Evolutionary conservation across 2,888 invertebrate genomes (phyloP), one percentile per base, ranked within the genome.

Genomic region (Aethes cnicana): DNA sequence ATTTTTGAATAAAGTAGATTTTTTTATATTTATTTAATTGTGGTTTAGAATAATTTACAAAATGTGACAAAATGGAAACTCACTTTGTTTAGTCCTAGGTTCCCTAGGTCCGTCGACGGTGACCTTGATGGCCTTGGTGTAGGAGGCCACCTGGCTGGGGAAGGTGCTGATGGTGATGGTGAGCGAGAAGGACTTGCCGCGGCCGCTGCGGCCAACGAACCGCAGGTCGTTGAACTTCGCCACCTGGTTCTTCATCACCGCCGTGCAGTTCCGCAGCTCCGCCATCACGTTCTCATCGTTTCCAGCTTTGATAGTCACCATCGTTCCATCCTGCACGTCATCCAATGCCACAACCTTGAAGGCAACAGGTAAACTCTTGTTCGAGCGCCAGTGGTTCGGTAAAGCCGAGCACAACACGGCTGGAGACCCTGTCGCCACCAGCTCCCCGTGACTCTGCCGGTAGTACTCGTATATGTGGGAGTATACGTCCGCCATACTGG

Each of bases 71-170:
- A n/a, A n/a, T n/a, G n/a, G n/a, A n/a, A 35, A 94, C 97, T 96
- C 92, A 98, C 98, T 96, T 91, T 97, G 96, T 87, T 98, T 98
- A 63, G 97, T 97, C 84, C 98, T 91, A 9, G 99, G 98, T 89
- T 99, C 98, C 69, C 99, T 91, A 0, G 99, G 99, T 68, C 99
- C 99, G 76, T 99, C 99, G 21, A 99, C 99, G 14, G 99, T 99
- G 49, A 99, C 98, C 92, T 99, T 99, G 82, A 99, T 99, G 46
- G 98, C 98, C 80, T 98, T 98, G 68, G 91, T 94, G 82, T 98
- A 99, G 3, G 97, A 95, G 41, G 98, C 97, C 18, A 98, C 94
- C 90, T 98, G 98, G 59, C 92, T 91, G 2, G 90, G 90, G 61
- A 92, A 92, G 11, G 94, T 92, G 76, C 94, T 94, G 72, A 99